Evolutionary conservation across 2,113 vertebrate species (phyloP), one percentile per base, ranked within the genome.

Genomic region (Leptobrachium ailaonicum): DNA sequence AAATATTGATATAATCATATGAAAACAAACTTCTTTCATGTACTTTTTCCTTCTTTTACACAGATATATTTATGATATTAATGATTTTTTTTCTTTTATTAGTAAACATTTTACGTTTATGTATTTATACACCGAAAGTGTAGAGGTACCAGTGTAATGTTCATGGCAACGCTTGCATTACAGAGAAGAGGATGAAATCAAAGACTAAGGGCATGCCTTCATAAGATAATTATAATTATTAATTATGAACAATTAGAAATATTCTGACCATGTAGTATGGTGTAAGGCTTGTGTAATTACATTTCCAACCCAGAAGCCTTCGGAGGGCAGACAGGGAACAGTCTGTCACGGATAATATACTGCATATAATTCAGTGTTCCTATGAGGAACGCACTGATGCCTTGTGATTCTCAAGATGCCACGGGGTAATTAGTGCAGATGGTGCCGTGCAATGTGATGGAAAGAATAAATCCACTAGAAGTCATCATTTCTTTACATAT

Each of bases 391-490:
- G 58, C 58, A 68, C 14, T 69, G 63, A 62, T 75, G 76, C 67
- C 60, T 56, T 62, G 53, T 69, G 72, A 50, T 73, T 53, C 72
- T 81, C 50, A 56, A 75, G 79, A 69, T 75, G 79, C 54, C 66
- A 74, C 20, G 20, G 71, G 79, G 64, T 81, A 81, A 75, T 81
- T 81, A 75, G 71, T 75, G 69, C 79, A 81, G 79, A 81, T 81
- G 79, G 71, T 62, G 66, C 45, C 14, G 64, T 41, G 71, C 79
- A 80, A 73, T 50, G 50, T 69, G 72, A 81, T 75, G 71, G 64
- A 75, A 75, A 67, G 4, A 69, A 45, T 67, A 74, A 80, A 60
- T 73, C 78, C 78, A 80, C 71, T 50, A 80, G 64, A 81, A 69
- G 69, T 40, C 42, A 69, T 69, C 7, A 75, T 63, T 62, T 75